Evolutionary conservation across 2,888 invertebrate species (phyloP).

Genomic region (Dyspetes luteomarginatus): DNA sequence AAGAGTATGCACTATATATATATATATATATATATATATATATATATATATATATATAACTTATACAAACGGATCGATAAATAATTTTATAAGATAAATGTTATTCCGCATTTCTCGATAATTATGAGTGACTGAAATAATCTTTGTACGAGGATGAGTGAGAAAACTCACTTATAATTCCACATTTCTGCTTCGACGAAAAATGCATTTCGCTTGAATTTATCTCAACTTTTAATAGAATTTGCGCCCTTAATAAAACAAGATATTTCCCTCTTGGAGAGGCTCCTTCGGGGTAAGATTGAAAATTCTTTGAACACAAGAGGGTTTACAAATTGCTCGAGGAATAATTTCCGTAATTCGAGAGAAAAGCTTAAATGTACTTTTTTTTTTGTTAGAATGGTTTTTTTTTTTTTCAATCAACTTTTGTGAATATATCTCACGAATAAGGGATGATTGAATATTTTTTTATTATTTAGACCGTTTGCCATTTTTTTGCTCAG

Average conservation of each 20-base stretch:
- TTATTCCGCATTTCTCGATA: not conserved
- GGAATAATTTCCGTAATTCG: not conserved
- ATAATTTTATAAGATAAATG: conserved; percentile 7
- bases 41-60: too few relatives aligned
- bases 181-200: not conserved
- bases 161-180: not conserved
- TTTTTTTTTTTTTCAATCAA: conserved; percentile 12
- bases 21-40: too few relatives aligned
- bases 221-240: conserved; percentile 52
- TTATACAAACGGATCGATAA: conserved; percentile 31
- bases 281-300: conserved; percentile 9
- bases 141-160: not conserved
- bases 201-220: conserved; percentile 16
- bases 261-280: conserved; percentile 1
- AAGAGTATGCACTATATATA: not conserved
- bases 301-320: conserved; percentile 7
- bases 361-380: conserved; percentile 20
- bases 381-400: not conserved
- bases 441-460: not conserved
- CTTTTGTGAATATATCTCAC: not conserved
- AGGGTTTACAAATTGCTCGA: conserved; percentile 7
- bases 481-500: too few relatives aligned
- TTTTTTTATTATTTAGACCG: too few relatives aligned
- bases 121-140: not conserved
- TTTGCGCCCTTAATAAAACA: conserved; percentile 8